phyloP scores from a whole-genome alignment of 2,797 vertebrate genomes.

The Decapterus maruadsi region DNA sequence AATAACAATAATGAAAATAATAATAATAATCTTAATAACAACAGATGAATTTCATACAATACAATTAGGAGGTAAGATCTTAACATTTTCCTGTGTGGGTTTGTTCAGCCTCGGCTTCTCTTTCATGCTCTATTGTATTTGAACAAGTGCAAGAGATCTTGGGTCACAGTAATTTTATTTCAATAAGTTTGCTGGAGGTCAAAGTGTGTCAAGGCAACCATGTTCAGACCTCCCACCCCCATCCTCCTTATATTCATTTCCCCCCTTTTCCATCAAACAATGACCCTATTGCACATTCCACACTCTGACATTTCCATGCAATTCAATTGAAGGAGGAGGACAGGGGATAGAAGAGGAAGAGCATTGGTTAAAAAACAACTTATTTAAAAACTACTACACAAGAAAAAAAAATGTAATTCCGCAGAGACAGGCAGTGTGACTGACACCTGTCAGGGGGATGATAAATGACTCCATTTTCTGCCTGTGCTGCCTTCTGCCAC shows the following conservation, averaged over 20 bases:
- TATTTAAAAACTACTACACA: slow-evolving; percentile 98
- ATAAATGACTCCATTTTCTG: slow-evolving; percentile 99
- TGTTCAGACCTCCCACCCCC: slow-evolving; percentile 75
- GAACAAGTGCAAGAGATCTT: slow-evolving; percentile 80
- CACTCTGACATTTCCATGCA: slow-evolving; percentile 87
- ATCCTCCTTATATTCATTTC: slow-evolving; percentile 80
- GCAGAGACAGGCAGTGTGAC: slow-evolving; percentile 95
- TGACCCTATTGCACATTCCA: slow-evolving; percentile 86
- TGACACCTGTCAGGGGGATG: slow-evolving; percentile 99
- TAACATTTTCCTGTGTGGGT: slow-evolving; percentile 43
- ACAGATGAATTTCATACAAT: background rate
- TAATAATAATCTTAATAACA: background rate
- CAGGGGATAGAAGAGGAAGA: slow-evolving; percentile 84
- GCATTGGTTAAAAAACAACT: slow-evolving; percentile 96
- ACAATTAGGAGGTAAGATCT: background rate
- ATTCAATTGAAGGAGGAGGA: slow-evolving; percentile 87
- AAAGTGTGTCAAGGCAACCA: slow-evolving; percentile 86
- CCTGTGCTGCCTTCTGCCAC: slow-evolving; percentile 99
- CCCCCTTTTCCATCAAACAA: slow-evolving; percentile 88
- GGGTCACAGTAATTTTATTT: slow-evolving; percentile 93
- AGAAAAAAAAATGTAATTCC: slow-evolving; percentile 92
- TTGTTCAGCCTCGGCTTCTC: slow-evolving; percentile 57
- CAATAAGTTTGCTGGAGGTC: slow-evolving; percentile 91
- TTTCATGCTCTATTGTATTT: slow-evolving; percentile 80
- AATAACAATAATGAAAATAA: background rate